phyloP scores from a whole-genome alignment of 2,113 vertebrate genomes.

The Microtus oregoni region DNA sequence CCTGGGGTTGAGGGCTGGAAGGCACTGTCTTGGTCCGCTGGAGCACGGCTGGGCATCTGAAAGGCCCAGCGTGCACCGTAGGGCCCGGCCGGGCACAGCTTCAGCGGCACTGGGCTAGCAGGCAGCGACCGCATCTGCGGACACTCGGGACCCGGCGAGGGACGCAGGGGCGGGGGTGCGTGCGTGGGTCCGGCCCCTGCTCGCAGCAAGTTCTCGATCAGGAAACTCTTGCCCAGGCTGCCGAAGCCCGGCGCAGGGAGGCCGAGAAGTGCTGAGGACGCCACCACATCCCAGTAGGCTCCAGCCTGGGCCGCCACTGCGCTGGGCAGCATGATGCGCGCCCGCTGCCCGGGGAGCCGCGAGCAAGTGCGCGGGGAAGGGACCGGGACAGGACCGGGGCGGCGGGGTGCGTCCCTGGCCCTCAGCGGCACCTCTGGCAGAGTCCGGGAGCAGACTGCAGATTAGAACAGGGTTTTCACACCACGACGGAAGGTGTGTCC shows the following conservation, averaged over 20 bases:
- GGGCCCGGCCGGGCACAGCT: conserved; percentile 83
- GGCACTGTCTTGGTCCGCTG: conserved; percentile 68
- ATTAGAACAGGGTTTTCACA: neutral
- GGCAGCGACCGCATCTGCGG: conserved; percentile 78
- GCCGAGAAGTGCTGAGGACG: conserved; percentile 86
- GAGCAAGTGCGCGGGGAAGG: neutral
- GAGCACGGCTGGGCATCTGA: conserved; percentile 80
- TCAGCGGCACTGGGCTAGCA: conserved; percentile 85
- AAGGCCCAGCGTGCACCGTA: conserved; percentile 87
- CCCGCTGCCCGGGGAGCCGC: neutral
- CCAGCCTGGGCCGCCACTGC: conserved; percentile 87
- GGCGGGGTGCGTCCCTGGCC: conserved; percentile 66
- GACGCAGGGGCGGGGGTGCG: conserved; percentile 70
- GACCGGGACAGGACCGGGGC: neutral
- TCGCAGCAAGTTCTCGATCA: conserved; percentile 95
- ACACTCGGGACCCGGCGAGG: neutral
- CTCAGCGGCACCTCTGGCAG: conserved; percentile 83
- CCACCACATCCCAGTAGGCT: conserved; percentile 86
- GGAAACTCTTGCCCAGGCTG: conserved; percentile 94
- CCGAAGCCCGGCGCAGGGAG: conserved; percentile 90
- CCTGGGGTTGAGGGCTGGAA: conserved; percentile 79
- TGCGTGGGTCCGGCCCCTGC: conserved; percentile 83
- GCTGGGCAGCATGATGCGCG: conserved; percentile 86
- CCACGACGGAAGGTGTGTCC: conserved; percentile 95
- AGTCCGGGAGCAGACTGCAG: conserved; percentile 84